A percentile compares a stretch with the other conserved stretches of the same genome.
phyloP scores from a whole-genome alignment of 30 jellyfish, hydroid and myxozoan species.

The Hydractinia echinata region DNA sequence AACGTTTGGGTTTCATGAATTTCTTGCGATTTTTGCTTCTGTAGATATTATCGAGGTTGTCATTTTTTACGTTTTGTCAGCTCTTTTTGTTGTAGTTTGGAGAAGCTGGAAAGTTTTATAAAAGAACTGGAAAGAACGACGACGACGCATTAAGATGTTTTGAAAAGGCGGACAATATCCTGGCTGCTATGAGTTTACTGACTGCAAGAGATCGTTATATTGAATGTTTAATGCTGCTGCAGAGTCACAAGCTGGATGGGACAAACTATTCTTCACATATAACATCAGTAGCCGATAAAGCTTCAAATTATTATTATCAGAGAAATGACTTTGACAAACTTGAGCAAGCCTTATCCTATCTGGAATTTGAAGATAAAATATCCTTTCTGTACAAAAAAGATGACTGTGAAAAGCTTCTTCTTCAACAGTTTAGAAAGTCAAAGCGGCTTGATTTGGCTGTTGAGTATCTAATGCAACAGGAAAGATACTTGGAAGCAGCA shows the following conservation, averaged over 20 bases:
- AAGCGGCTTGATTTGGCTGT: neutral
- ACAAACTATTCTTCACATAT: neutral
- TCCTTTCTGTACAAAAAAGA: neutral
- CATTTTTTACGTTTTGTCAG: neutral
- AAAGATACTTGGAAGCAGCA: slow-evolving; percentile 13
- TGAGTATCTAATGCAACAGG: neutral
- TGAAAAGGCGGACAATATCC: neutral
- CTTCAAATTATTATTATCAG: neutral
- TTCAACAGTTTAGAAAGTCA: neutral
- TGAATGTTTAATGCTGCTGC: neutral
- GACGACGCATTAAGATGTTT: slow-evolving; percentile 19
- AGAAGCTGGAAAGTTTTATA: slow-evolving; percentile 4
- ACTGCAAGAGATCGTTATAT: neutral
- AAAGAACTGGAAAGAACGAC: neutral
- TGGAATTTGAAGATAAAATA: neutral
- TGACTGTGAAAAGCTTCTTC: neutral
- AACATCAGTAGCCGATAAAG: slow-evolving; percentile 16
- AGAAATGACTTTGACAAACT: neutral
- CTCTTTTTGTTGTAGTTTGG: neutral
- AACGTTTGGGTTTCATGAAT: no score
- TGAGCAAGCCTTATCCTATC: neutral
- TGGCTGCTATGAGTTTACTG: neutral
- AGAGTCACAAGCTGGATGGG: neutral
- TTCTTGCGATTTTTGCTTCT: no score
- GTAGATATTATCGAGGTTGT: no score